These are phyloP conservation scores for Pelecanoides urinatrix DNA, from an alignment of 2,113 vertebrate species.

Conservation along the genomic window DNA sequence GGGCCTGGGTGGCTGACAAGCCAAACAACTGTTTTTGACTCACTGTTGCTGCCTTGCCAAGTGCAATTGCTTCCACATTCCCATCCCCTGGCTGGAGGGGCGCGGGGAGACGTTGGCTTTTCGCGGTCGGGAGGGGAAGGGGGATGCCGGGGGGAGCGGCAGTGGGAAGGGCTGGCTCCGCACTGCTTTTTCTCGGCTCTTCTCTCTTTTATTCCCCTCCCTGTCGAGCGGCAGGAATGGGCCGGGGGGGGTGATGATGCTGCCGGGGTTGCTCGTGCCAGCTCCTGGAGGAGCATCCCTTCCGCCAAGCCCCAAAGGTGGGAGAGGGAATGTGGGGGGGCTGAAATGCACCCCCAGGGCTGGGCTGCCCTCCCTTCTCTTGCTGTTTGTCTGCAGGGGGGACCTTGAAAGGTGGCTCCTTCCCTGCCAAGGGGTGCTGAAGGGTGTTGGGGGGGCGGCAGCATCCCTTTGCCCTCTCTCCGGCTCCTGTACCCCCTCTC, in stretches of 20 bases:
- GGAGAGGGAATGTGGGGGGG: not conserved
- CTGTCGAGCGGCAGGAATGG: not conserved
- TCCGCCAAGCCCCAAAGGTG: not conserved
- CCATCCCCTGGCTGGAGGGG: constrained; percentile 53
- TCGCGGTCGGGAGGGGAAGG: constrained; percentile 28
- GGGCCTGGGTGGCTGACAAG: constrained; percentile 62
- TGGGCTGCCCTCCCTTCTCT: not conserved
- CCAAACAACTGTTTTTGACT: constrained; percentile 70
- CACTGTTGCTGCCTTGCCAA: constrained; percentile 62
- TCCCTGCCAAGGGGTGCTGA: not conserved
- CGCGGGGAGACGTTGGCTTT: constrained; percentile 15
- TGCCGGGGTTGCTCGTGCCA: not conserved
- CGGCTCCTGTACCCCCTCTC: not conserved
- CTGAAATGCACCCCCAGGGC: not conserved
- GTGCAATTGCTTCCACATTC: constrained; percentile 64
- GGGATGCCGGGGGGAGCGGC: constrained; percentile 13
- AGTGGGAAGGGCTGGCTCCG: not conserved
- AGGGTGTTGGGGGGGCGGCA: not conserved
- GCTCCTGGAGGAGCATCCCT: not conserved
- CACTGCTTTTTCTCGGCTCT: not conserved
- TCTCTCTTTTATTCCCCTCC: not conserved
- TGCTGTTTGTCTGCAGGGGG: not conserved
- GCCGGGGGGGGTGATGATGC: not conserved
- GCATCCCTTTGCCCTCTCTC: not conserved
- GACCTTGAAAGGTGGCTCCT: not conserved